Evolutionary conservation across 2,113 vertebrate genomes (phyloP).

Genomic region (Dicentrarchus labrax): DNA sequence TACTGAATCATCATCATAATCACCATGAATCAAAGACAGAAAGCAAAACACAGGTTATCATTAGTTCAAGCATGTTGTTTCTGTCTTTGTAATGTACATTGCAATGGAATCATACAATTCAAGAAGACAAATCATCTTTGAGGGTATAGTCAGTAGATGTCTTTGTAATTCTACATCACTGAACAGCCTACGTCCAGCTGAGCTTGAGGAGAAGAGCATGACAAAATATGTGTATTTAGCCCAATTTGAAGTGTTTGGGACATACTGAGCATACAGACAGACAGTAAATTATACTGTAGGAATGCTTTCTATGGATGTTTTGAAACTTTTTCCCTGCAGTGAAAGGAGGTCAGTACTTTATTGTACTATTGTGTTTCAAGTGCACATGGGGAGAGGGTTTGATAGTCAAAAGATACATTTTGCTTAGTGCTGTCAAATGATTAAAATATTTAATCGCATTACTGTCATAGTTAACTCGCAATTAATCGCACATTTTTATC

Average conservation of each 20-base stretch:
- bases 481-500: too few species aligned
- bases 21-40: neutral
- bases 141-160: too few species aligned
- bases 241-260: neutral
- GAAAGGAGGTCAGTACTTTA: neutral
- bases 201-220: neutral
- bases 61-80: neutral
- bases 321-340: neutral
- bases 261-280: neutral
- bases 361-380: neutral
- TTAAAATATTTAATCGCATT: too few species aligned
- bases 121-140: neutral
- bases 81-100: neutral
- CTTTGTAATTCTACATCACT: constrained; percentile 2
- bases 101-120: neutral
- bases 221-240: neutral
- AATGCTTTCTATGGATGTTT: neutral
- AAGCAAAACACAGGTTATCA: neutral
- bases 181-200: neutral
- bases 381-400: neutral
- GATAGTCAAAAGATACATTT: neutral
- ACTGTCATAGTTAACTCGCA: too few species aligned
- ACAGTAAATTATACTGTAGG: neutral
- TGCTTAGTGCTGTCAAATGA: too few species aligned
- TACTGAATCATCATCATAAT: neutral